phyloP scores from a whole-genome alignment of 2,113 vertebrate genomes.

The Sinocyclocheilus anshuiensis region DNA sequence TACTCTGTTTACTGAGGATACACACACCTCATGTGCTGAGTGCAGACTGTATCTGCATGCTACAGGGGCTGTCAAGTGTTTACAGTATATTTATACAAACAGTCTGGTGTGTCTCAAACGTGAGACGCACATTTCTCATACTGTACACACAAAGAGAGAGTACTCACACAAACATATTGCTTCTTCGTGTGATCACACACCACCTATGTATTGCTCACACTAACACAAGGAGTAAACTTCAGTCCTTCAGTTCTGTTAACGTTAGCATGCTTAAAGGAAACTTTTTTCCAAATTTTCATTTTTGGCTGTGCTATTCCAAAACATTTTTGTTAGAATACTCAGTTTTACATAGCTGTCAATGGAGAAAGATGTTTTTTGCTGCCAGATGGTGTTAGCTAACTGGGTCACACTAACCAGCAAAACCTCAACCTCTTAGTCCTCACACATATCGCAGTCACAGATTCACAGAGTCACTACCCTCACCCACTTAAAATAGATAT shows the following conservation, averaged over 20 bases:
- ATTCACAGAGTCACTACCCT: background rate
- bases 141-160: background rate
- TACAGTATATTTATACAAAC: conserved; percentile 17
- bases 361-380: background rate
- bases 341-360: background rate
- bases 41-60: background rate
- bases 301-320: background rate
- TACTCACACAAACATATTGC: background rate
- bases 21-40: conserved; percentile 20
- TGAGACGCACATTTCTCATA: background rate
- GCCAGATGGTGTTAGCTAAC: background rate
- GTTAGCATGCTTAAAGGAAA: too few relatives aligned
- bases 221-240: background rate
- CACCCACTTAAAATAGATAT: background rate
- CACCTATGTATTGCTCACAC: background rate
- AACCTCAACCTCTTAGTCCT: background rate
- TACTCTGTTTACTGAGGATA: conserved; percentile 43
- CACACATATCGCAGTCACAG: background rate
- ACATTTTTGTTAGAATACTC: background rate
- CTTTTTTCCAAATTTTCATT: background rate
- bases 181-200: background rate
- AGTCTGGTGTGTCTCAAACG: background rate
- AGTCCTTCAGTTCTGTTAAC: too few relatives aligned
- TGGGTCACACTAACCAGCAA: background rate
- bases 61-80: conserved; percentile 12